Conservation (phyloP, 2,797 vertebrate genomes). For the Pseudocheirus occidentalis region DNA sequence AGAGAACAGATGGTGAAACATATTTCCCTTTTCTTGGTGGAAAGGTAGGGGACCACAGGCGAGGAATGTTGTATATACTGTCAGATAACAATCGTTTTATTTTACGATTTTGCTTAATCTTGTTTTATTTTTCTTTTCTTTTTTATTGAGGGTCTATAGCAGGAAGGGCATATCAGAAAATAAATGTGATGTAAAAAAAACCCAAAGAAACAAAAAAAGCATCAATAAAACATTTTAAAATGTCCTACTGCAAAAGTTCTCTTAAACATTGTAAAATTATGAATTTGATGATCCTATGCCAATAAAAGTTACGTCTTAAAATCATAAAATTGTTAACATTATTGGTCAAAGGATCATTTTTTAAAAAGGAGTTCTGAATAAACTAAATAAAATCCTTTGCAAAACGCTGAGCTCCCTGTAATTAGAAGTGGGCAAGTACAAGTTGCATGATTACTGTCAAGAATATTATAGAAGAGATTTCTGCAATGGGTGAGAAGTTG, state of each 20-base stretch:
- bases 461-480: not conserved
- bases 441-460: no score
- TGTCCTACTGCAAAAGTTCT: not conserved
- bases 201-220: not conserved
- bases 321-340: not conserved
- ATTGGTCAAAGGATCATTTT: not conserved
- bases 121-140: not conserved
- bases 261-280: constrained; percentile 7
- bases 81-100: not conserved
- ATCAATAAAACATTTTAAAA: not conserved
- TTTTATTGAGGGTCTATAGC: not conserved
- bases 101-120: not conserved
- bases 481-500: not conserved
- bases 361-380: not conserved
- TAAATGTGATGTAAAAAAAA: not conserved
- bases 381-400: not conserved
- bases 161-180: not conserved
- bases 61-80: not conserved
- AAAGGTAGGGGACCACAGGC: not conserved
- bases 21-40: not conserved
- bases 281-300: not conserved
- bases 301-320: not conserved
- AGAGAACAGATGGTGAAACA: not conserved
- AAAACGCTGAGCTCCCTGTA: not conserved
- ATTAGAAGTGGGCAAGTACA: not conserved